Evolutionary conservation across 2,888 invertebrate species (phyloP).

Genomic region (Agrenia bidenticulata): DNA sequence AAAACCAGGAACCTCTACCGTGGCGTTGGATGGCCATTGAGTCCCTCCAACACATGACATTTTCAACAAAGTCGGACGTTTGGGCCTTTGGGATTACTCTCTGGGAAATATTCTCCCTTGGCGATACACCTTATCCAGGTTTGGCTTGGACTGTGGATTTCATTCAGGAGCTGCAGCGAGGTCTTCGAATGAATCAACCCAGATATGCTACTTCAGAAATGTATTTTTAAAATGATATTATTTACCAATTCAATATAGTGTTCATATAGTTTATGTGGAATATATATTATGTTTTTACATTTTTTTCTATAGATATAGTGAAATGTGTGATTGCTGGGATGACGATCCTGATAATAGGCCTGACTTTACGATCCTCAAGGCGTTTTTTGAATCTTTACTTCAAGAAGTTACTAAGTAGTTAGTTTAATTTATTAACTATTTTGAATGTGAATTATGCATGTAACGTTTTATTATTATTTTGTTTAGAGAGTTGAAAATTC

Average conservation of each 20-base stretch:
- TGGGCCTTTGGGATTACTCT: conserved; percentile 21
- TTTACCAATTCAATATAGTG: not conserved
- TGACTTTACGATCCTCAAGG: not conserved
- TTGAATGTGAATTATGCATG: too few species aligned
- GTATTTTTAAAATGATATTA: conserved; percentile 4
- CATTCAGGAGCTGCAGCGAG: conserved; percentile 5
- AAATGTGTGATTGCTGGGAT: conserved; percentile 11
- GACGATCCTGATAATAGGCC: not conserved
- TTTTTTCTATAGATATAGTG: not conserved
- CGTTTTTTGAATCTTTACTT: not conserved
- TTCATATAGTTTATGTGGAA: too few species aligned
- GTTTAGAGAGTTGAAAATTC: too few species aligned
- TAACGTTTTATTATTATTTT: too few species aligned
- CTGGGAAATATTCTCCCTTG: conserved; percentile 23
- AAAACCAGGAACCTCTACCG: conserved; percentile 26
- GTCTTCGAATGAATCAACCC: conserved; percentile 18
- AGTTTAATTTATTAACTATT: too few species aligned
- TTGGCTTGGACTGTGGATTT: conserved; percentile 22
- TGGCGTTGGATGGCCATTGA: conserved; percentile 27
- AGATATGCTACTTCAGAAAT: conserved; percentile 6
- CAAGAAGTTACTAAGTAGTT: too few species aligned
- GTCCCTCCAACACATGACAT: conserved; percentile 13
- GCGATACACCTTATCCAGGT: conserved; percentile 22
- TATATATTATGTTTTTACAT: too few species aligned
- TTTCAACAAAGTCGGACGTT: conserved; percentile 20